Percentiles rank a stretch among this genome's conserved stretches.
Conservation (phyloP, 1,140 invertebrate species). For the Eriocheir sinensis region DNA sequence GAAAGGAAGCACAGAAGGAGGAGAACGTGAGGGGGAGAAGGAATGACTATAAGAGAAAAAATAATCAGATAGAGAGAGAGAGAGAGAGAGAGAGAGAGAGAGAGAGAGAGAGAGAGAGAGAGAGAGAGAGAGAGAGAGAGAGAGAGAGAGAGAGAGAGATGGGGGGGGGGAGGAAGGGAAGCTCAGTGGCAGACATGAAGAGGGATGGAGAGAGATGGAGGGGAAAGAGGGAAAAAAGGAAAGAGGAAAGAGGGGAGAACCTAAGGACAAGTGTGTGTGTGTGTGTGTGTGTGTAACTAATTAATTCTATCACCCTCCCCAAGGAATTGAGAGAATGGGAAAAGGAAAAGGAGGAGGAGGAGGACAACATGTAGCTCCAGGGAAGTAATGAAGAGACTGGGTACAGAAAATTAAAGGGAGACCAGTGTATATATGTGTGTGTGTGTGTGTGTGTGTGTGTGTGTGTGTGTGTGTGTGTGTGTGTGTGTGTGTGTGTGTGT, state of each 20-base stretch:
- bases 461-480: too few relatives aligned
- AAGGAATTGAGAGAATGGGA: background rate
- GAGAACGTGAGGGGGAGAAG: background rate
- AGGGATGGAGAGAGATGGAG: slow-evolving; percentile 27
- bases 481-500: too few relatives aligned
- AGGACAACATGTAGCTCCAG: background rate
- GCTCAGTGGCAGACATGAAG: slow-evolving; percentile 16
- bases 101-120: background rate
- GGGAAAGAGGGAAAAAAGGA: background rate
- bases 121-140: background rate
- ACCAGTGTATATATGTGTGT: too few relatives aligned
- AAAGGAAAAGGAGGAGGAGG: background rate
- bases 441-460: too few relatives aligned
- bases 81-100: background rate
- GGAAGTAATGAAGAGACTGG: background rate
- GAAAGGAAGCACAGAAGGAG: background rate
- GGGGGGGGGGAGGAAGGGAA: background rate
- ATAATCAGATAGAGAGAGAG: background rate
- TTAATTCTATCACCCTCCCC: background rate
- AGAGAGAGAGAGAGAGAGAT: background rate
- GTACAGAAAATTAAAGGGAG: background rate
- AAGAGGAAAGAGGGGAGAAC: background rate
- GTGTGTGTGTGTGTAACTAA: background rate
- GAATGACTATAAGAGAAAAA: background rate
- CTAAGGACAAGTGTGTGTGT: background rate